These are phyloP conservation scores for Trachelus troglodyta DNA, from an alignment of 2,888 invertebrate species.

Conservation along the genomic window DNA sequence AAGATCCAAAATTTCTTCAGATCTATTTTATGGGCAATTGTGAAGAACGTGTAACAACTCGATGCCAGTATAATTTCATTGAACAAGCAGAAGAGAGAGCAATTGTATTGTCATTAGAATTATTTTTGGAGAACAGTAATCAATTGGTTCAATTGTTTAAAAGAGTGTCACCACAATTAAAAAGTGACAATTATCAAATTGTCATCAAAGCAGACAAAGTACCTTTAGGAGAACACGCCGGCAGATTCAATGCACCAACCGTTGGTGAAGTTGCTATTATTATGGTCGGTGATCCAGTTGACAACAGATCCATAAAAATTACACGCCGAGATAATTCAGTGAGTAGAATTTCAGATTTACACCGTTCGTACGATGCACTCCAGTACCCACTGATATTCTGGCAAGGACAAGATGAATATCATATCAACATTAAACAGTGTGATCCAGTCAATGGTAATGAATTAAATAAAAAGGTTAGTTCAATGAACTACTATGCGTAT, in stretches of 20 bases:
- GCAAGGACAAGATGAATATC: constrained; percentile 38
- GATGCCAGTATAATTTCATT: constrained; percentile 5
- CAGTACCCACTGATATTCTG: constrained; percentile 47
- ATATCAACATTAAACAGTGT: constrained; percentile 28
- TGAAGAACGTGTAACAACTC: constrained; percentile 13
- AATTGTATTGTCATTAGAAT: constrained; percentile 38
- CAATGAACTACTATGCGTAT: constrained; percentile 44
- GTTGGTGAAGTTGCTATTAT: constrained; percentile 46
- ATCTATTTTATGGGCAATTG: constrained; percentile 42
- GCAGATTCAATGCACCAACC: constrained; percentile 57
- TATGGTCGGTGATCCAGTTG: constrained; percentile 43
- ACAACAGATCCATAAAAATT: constrained; percentile 37
- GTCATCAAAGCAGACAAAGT: constrained; percentile 47
- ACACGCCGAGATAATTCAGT: constrained; percentile 38
- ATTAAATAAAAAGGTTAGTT: constrained; percentile 36
- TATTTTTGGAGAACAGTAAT: constrained; percentile 47
- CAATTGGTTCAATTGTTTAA: constrained; percentile 51
- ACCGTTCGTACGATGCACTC: constrained; percentile 37
- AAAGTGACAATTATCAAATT: constrained; percentile 45
- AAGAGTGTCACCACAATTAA: constrained; percentile 46
- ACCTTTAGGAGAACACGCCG: constrained; percentile 50
- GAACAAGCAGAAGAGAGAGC: constrained; percentile 37
- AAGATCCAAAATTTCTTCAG: constrained; percentile 11
- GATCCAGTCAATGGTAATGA: constrained; percentile 10
- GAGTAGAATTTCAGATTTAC: constrained; percentile 27